Percentiles rank a stretch among this genome's conserved stretches.
Conservation (phyloP, 2,888 invertebrate genomes). For the Physocephala rufipes region DNA sequence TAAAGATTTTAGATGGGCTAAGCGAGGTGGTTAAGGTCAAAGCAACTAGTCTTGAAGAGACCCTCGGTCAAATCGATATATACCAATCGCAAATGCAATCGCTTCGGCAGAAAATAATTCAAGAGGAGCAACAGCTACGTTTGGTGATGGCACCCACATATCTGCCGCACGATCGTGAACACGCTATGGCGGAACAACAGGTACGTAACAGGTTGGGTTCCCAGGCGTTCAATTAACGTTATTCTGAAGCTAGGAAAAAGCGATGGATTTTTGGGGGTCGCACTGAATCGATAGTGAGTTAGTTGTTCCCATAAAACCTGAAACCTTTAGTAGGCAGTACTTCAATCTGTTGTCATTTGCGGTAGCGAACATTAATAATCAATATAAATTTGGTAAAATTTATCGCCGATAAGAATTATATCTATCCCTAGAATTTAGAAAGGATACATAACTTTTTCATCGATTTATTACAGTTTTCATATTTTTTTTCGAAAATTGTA, state of each 20-base stretch:
- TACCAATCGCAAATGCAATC: constrained; percentile 88
- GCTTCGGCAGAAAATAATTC: constrained; percentile 83
- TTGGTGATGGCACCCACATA: constrained; percentile 84
- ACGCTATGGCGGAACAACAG: constrained; percentile 85
- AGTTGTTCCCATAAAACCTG: too few species aligned
- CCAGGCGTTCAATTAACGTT: background rate
- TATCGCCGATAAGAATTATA: too few species aligned
- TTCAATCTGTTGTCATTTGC: too few species aligned
- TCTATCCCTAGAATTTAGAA: too few species aligned
- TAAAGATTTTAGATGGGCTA: constrained; percentile 73
- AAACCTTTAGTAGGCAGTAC: too few species aligned
- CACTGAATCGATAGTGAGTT: background rate
- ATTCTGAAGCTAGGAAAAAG: background rate
- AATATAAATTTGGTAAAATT: too few species aligned
- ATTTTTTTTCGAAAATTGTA: too few species aligned
- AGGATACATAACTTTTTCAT: too few species aligned
- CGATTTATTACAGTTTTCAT: too few species aligned
- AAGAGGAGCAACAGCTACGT: constrained; percentile 87
- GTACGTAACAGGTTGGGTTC: constrained; percentile 68
- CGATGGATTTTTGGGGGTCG: background rate
- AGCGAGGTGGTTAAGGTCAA: constrained; percentile 58
- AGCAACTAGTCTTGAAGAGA: constrained; percentile 73
- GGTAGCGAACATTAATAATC: too few species aligned
- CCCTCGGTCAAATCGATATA: constrained; percentile 85
- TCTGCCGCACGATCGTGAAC: constrained; percentile 83